These are phyloP conservation scores for Isotomurus palustris DNA, from an alignment of 2,888 invertebrate species.

Conservation along the genomic window DNA sequence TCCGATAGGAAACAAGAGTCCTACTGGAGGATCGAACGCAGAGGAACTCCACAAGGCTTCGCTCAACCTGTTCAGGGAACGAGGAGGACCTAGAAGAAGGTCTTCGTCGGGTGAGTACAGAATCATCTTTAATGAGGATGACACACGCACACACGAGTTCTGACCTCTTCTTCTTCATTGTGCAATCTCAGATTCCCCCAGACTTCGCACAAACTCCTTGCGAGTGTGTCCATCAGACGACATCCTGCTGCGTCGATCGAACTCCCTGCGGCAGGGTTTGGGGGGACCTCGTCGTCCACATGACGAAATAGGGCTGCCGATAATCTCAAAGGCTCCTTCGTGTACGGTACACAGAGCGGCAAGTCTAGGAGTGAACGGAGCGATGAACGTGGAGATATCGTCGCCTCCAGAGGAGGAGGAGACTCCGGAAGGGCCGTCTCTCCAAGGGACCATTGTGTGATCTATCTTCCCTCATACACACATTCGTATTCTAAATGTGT, in stretches of 20 bases:
- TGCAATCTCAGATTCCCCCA: constrained; percentile 36
- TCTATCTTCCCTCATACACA: too few relatives aligned
- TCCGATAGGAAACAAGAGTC: constrained; percentile 15
- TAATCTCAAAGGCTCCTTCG: constrained; percentile 20
- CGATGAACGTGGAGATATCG: constrained; percentile 45
- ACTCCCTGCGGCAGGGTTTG: constrained; percentile 76
- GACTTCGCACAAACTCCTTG: constrained; percentile 69
- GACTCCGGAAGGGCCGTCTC: constrained; percentile 31
- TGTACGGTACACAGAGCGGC: neutral
- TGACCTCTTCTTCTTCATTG: neutral
- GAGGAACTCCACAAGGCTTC: constrained; percentile 43
- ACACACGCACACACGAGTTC: too few relatives aligned
- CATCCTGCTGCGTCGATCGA: constrained; percentile 73
- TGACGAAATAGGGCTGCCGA: constrained; percentile 45
- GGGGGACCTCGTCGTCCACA: constrained; percentile 56
- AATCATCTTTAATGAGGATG: neutral
- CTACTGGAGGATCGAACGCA: constrained; percentile 20
- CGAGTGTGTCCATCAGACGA: constrained; percentile 66
- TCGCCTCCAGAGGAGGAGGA: constrained; percentile 29
- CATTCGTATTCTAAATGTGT: too few relatives aligned
- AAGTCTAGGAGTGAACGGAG: constrained; percentile 31
- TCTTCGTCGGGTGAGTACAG: constrained; percentile 27
- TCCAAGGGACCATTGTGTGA: constrained; percentile 47
- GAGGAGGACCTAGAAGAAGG: constrained; percentile 17
- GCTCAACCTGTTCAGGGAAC: constrained; percentile 32